Percentiles rank a stretch among this genome's conserved stretches.
These are phyloP conservation scores for Cephalotes varians DNA, from an alignment of 2,888 invertebrate genomes.

Conservation along the genomic window DNA sequence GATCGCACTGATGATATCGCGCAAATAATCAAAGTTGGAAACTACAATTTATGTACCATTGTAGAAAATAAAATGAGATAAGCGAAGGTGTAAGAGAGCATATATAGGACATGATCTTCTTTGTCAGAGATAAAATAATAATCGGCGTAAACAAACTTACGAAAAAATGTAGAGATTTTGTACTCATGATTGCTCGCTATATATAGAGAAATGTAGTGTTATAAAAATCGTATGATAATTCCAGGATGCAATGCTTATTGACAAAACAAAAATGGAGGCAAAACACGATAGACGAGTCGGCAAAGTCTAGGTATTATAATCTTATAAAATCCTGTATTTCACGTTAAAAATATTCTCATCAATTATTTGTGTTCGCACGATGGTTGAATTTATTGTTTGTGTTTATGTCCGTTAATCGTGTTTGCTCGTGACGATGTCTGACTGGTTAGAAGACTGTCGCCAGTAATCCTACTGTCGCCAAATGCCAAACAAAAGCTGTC, in stretches of 20 bases:
- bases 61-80: constrained; percentile 5
- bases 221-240: not conserved
- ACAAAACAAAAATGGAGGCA: not conserved
- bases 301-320: too few species aligned
- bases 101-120: not conserved
- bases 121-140: not conserved
- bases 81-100: not conserved
- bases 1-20: not conserved
- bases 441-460: constrained; percentile 69
- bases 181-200: not conserved
- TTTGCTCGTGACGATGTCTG: constrained; percentile 72
- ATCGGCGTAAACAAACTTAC: not conserved
- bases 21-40: constrained; percentile 15
- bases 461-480: constrained; percentile 74
- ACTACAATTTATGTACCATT: constrained; percentile 11
- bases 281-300: not conserved
- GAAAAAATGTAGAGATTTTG: not conserved
- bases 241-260: not conserved
- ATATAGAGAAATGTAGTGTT: not conserved
- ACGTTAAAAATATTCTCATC: not conserved
- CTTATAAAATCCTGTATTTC: constrained; percentile 14
- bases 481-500: constrained; percentile 73
- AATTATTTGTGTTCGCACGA: constrained; percentile 67
- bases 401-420: constrained; percentile 76
- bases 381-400: constrained; percentile 79